Conservation (phyloP, 2,113 vertebrate species). For the Archocentrus centrarchus region DNA sequence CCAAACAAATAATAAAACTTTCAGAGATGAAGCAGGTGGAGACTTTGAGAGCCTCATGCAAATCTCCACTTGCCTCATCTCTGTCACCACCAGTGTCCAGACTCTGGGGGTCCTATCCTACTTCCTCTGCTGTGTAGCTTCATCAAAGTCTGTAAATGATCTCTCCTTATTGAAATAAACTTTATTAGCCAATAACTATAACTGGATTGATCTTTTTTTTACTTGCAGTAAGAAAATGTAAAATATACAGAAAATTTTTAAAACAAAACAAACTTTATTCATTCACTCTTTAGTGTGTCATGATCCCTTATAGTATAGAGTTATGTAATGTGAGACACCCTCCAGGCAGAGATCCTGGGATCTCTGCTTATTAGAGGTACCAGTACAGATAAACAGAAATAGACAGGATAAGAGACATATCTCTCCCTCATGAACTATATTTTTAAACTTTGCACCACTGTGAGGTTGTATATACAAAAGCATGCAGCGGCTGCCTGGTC, state of each 20-base stretch:
- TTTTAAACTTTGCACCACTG: constrained; percentile 50
- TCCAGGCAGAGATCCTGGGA: constrained; percentile 10
- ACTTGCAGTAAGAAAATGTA: not conserved
- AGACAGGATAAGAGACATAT: constrained; percentile 2
- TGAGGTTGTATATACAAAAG: constrained; percentile 50
- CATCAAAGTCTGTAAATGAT: not conserved
- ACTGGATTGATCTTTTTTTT: not conserved
- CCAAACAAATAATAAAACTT: too few species aligned
- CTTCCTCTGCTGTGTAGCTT: not conserved
- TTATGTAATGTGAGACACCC: not conserved
- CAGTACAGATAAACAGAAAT: constrained; percentile 17
- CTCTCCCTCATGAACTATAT: constrained; percentile 27
- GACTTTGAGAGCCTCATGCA: not conserved
- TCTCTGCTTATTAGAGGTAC: constrained; percentile 5
- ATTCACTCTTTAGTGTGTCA: not conserved
- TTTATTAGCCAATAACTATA: not conserved
- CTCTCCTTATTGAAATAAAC: not conserved
- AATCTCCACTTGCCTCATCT: not conserved
- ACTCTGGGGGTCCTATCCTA: not conserved
- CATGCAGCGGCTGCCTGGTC: constrained; percentile 46
- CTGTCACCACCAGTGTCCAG: not conserved
- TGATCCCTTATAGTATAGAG: not conserved
- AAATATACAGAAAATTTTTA: not conserved
- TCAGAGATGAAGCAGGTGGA: not conserved
- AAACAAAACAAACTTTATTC: too few species aligned